A percentile compares a stretch with the other conserved stretches of the same genome.
Conservation (phyloP, 2,113 vertebrate species). For the Ibidorhyncha struthersii region DNA sequence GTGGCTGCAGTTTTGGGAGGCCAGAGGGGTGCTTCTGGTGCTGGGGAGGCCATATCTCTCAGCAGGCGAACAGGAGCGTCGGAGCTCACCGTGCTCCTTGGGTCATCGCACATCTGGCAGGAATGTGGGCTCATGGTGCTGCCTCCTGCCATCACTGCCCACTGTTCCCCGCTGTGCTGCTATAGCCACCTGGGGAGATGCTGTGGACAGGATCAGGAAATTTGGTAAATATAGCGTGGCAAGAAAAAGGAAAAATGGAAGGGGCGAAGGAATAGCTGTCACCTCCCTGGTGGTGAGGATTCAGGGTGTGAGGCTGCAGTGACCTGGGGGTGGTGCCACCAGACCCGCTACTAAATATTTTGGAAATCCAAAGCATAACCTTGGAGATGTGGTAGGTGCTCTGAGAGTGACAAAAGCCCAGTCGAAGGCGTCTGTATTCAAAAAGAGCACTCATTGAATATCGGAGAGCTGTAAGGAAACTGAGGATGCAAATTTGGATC, state of each 20-base stretch:
- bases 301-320: background rate
- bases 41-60: background rate
- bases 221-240: background rate
- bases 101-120: rapidly evolving
- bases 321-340: background rate
- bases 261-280: background rate
- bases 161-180: background rate
- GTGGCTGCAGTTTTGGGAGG: rapidly evolving
- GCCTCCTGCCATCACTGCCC: background rate
- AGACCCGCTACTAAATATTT: background rate
- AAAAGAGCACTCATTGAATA: background rate
- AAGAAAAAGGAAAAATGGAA: background rate
- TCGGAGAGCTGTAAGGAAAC: background rate
- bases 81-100: rapidly evolving
- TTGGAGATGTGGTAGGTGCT: background rate
- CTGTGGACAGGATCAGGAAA: background rate
- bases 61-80: rapidly evolving
- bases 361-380: background rate
- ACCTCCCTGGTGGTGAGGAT: background rate
- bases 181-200: background rate
- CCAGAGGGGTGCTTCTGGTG: background rate
- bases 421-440: background rate
- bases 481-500: background rate
- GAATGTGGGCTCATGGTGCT: background rate
- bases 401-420: background rate